A percentile compares a stretch with the other conserved stretches of the same genome.
Evolutionary conservation across 2,888 invertebrate species (phyloP).

Genomic region (Nymphalis polychloros): DNA sequence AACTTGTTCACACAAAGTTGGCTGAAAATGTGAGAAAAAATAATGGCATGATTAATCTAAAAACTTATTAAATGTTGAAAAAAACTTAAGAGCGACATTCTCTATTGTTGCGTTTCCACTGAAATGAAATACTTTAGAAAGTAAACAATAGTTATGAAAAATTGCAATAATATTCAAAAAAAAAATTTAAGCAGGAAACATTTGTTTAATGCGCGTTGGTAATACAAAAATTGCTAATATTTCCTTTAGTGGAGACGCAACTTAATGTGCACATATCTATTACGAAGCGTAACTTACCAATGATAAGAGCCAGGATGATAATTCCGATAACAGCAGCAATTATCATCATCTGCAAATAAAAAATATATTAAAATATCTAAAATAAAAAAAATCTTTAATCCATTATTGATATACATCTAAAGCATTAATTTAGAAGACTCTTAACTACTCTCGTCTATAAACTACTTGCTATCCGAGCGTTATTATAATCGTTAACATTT

Average conservation of each 20-base stretch:
- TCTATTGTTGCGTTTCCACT: constrained; percentile 32
- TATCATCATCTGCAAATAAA: constrained; percentile 89
- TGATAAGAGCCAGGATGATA: constrained; percentile 92
- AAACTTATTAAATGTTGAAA: constrained; percentile 48
- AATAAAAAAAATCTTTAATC: no score
- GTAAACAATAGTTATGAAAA: no score
- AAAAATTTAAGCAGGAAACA: no score
- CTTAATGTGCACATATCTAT: constrained; percentile 35
- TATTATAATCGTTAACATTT: background rate
- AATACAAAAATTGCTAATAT: no score
- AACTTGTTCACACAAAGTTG: constrained; percentile 80
- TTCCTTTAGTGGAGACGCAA: no score
- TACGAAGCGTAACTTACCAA: constrained; percentile 84
- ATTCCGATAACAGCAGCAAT: constrained; percentile 93
- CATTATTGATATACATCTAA: no score
- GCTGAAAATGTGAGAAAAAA: constrained; percentile 77
- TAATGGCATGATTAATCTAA: constrained; percentile 69
- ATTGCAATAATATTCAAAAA: no score
- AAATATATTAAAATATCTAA: background rate
- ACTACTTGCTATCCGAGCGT: background rate
- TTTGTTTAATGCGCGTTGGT: no score
- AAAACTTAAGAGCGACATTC: constrained; percentile 41
- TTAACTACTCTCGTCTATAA: background rate
- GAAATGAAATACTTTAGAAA: no score
- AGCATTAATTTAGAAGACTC: no score